These are phyloP conservation scores for Diadophis punctatus DNA, from an alignment of 2,113 vertebrate species.

Conservation along the genomic window DNA sequence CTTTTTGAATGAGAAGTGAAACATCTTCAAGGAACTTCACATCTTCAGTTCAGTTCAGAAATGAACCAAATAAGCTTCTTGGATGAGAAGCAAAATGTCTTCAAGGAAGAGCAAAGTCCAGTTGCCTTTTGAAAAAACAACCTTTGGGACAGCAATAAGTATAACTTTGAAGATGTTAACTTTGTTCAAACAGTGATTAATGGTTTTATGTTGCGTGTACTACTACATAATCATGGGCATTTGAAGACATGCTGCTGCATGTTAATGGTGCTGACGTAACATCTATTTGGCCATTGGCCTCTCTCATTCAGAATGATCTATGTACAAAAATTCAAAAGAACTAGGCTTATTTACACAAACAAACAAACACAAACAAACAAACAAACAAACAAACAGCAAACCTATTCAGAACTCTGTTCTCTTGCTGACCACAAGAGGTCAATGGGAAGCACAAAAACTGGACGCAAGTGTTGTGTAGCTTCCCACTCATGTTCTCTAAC, in stretches of 20 bases:
- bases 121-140: too few relatives aligned
- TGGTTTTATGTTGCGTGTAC: too few relatives aligned
- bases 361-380: neutral
- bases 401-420: neutral
- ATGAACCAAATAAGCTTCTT: too few relatives aligned
- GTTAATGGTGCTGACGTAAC: too few relatives aligned
- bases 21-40: too few relatives aligned
- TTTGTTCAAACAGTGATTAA: neutral
- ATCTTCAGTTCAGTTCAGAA: too few relatives aligned
- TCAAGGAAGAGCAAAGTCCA: too few relatives aligned
- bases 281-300: neutral
- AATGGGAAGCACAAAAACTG: neutral
- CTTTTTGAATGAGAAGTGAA: too few relatives aligned
- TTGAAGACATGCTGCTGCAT: too few relatives aligned
- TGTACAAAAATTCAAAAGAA: neutral
- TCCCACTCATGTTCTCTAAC: neutral
- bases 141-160: neutral
- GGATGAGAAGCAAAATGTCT: too few relatives aligned
- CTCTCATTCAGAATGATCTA: neutral
- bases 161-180: neutral
- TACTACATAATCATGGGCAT: too few relatives aligned
- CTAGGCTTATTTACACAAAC: neutral
- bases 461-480: neutral
- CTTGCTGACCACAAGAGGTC: neutral
- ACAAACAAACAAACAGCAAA: neutral